Evolutionary conservation across 2,113 vertebrate genomes (phyloP).

Genomic region (Amphiprion ocellaris): DNA sequence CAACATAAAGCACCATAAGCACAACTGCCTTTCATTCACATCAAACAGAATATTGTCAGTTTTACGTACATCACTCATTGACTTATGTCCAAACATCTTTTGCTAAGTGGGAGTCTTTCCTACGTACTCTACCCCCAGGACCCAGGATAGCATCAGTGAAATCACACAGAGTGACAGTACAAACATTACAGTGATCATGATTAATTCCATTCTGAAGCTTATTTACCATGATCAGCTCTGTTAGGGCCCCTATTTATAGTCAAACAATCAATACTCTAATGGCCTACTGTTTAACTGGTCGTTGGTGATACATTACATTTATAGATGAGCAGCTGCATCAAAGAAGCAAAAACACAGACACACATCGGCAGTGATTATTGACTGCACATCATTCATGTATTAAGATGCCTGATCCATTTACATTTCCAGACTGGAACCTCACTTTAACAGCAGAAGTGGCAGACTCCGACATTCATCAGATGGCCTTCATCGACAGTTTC

Average conservation of each 20-base stretch:
- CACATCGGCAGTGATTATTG: constrained; percentile 40
- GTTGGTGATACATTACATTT: constrained; percentile 22
- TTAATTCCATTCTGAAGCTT: neutral
- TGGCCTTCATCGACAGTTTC: constrained; percentile 38
- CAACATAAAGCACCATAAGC: too few species aligned
- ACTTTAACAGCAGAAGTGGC: constrained; percentile 6
- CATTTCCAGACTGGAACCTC: constrained; percentile 16
- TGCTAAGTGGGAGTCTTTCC: too few species aligned
- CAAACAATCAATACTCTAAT: constrained; percentile 21
- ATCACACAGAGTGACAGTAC: too few species aligned
- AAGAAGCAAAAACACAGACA: constrained; percentile 9
- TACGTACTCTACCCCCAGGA: too few species aligned
- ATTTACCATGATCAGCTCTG: neutral
- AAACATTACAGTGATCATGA: too few species aligned
- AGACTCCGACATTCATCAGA: constrained; percentile 45
- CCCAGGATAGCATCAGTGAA: too few species aligned
- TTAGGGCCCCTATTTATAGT: constrained; percentile 1
- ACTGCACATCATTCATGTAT: constrained; percentile 17
- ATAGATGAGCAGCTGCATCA: neutral
- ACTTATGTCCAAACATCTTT: too few species aligned
- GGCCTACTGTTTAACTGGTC: constrained; percentile 1
- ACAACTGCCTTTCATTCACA: too few species aligned
- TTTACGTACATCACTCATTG: too few species aligned
- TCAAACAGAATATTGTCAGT: too few species aligned
- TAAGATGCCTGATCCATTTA: constrained; percentile 6